Evolutionary conservation across 2,113 vertebrate species (phyloP).

Genomic region (Scartelaos histophorus): DNA sequence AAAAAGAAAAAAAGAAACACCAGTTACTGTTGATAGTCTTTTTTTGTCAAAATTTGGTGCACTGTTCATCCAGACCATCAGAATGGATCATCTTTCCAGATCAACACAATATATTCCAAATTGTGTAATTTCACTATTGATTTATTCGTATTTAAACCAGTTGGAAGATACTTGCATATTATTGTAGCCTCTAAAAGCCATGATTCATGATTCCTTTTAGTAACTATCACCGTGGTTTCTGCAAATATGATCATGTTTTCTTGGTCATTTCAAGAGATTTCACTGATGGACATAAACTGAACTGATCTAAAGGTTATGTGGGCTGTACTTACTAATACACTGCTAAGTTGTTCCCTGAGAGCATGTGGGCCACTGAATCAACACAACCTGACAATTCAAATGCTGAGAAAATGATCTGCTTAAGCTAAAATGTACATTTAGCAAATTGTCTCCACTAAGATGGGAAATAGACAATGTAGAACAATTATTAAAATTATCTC

Average conservation of each 20-base stretch:
- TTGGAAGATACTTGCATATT: background rate
- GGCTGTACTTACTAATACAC: background rate
- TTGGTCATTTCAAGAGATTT: background rate
- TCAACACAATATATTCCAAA: background rate
- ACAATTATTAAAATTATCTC: background rate
- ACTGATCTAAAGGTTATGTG: background rate
- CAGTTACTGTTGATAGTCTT: background rate
- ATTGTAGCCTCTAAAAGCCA: background rate
- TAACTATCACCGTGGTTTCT: background rate
- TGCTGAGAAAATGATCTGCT: background rate
- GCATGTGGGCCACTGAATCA: background rate
- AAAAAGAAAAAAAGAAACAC: background rate
- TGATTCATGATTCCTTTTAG: background rate
- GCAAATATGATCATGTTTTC: background rate
- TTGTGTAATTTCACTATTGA: background rate
- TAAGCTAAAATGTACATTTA: background rate
- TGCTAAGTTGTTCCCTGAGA: background rate
- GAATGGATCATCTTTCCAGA: background rate
- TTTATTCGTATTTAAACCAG: background rate
- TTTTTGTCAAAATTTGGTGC: background rate
- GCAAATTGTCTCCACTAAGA: background rate
- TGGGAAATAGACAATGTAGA: background rate
- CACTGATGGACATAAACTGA: background rate
- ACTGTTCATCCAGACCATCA: background rate
- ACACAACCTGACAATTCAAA: background rate